These are phyloP conservation scores for Taxidea taxus DNA, from an alignment of 2,113 vertebrate species.

Conservation along the genomic window DNA sequence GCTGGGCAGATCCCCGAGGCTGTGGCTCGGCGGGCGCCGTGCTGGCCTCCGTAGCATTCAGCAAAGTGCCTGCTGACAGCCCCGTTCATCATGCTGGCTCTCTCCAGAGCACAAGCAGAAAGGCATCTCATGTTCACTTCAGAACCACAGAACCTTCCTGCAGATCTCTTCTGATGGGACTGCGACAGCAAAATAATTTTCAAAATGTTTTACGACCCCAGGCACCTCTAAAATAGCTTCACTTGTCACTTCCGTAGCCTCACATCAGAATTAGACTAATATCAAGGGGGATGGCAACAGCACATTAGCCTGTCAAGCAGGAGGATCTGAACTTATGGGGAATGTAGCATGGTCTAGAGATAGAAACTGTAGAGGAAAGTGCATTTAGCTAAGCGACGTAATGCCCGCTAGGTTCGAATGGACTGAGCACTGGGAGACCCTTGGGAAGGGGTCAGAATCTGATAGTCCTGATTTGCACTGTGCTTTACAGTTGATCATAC, in stretches of 20 bases:
- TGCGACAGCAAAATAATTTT: conserved; percentile 81
- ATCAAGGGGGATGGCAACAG: conserved; percentile 75
- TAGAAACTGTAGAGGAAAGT: conserved; percentile 45
- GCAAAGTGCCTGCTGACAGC: conserved; percentile 21
- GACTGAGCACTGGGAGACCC: neutral
- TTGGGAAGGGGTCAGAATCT: neutral
- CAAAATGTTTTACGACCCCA: conserved; percentile 81
- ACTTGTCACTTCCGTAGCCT: conserved; percentile 80
- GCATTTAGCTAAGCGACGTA: conserved; percentile 48
- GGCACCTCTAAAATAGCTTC: conserved; percentile 80
- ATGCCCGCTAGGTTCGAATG: neutral
- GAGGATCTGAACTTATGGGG: conserved; percentile 74
- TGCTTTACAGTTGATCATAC: neutral
- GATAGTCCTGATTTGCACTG: neutral
- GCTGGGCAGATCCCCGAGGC: neutral
- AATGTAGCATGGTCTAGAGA: conserved; percentile 51
- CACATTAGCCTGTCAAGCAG: conserved; percentile 81
- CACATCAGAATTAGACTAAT: conserved; percentile 84
- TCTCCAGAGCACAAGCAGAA: conserved; percentile 69
- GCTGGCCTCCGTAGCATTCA: neutral
- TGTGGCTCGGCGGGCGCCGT: neutral
- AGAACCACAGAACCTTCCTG: conserved; percentile 67
- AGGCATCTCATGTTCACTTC: conserved; percentile 64
- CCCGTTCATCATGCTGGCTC: conserved; percentile 71
- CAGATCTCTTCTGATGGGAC: conserved; percentile 70